Base-by-base conservation (phyloP, 64 coral and sea anemone species). In the Platygyra sinensis region DNA sequence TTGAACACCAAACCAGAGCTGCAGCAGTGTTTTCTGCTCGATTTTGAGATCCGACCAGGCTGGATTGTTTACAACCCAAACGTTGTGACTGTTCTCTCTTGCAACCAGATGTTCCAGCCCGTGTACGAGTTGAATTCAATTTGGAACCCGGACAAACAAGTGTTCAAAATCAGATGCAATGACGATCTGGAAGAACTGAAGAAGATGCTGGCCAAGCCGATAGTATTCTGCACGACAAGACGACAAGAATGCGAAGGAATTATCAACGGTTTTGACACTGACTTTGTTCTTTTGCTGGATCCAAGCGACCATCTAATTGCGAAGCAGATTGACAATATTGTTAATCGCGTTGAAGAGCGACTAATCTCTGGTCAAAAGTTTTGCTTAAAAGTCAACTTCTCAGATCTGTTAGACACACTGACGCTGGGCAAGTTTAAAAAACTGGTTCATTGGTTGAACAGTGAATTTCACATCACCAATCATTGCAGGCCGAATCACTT, bases 61-160 rank as follows among this genome's bases (percentile, higher is more conserved):
- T 88, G 86, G 86, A 88, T 88, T 33, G 72, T 74, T 10, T 88
- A 88, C 55, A 62, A 88, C 31, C 86, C 86, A 8, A 88, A 88
- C 86, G 74, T 57, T 8, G 50, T 88, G 18, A 88, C 86, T 24
- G 72, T 88, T 16, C 54, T 88, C 0, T 30, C 86, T 25, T 1
- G n/a, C 51, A 88, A 88, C 29, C 67, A 88, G 13, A 88, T 57
- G 49, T 88, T 88, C 72, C 20, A 36, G 22, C 73, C 86, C 6
- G 22, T 88, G 0, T 88, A 88, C 86, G 71, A 72, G 22, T 60
- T 74, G 18, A 39, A 71, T 11, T 49, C 28, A 7, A 88, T 88
- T 62, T 51, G 72, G 18, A 74, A 76, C 52, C 17, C 33, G 2
- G 86, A 88, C 25, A 88, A 88, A 30, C 86, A 88, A 22, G 14